Evolutionary conservation across 2,888 invertebrate species (phyloP).

Genomic region (Melanargia galathea): DNA sequence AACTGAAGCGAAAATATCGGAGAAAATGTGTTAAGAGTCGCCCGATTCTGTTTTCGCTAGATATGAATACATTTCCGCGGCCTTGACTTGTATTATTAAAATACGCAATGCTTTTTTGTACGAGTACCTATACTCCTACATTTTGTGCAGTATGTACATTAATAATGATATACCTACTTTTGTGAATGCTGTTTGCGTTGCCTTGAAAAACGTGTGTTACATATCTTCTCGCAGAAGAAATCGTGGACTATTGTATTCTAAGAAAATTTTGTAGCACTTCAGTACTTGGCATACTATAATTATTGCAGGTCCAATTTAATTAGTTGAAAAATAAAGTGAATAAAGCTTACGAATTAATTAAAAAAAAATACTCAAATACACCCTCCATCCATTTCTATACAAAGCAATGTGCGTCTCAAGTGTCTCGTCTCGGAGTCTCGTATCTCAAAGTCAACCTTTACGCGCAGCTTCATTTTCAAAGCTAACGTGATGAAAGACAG

Average conservation of each 20-base stretch:
- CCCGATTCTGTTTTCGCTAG: conserved; percentile 28
- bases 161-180: background rate
- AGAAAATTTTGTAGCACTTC: background rate
- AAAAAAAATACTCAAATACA: too few species aligned
- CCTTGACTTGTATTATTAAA: conserved; percentile 48
- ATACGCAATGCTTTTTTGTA: conserved; percentile 36
- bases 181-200: background rate
- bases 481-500: background rate
- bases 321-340: too few species aligned
- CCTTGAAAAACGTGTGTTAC: background rate
- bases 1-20: conserved; percentile 25
- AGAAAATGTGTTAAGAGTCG: conserved; percentile 42
- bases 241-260: background rate
- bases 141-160: background rate
- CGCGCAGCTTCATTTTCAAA: background rate
- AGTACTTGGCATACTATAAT: background rate
- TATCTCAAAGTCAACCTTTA: too few species aligned
- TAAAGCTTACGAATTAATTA: too few species aligned
- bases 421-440: too few species aligned
- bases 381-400: too few species aligned
- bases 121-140: background rate
- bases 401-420: too few species aligned
- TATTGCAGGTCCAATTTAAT: too few species aligned
- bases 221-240: background rate
- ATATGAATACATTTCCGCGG: conserved; percentile 46